phyloP scores from a whole-genome alignment of 2,113 vertebrate genomes.

The Romanogobio albipinnatus region DNA sequence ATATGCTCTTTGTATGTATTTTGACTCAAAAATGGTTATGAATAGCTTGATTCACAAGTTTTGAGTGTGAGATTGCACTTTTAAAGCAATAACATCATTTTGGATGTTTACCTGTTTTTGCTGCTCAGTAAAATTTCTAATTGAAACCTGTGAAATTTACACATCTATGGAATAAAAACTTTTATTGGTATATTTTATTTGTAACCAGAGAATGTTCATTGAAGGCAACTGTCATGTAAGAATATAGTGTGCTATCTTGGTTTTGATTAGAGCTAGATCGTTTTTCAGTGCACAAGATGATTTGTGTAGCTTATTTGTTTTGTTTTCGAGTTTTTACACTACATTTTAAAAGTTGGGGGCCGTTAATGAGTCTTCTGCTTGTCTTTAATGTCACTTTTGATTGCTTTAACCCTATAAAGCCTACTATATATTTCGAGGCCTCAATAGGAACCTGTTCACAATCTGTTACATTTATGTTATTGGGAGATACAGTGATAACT shows the following conservation, averaged over 20 bases:
- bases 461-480: too few species aligned
- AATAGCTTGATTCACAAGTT: constrained; percentile 5
- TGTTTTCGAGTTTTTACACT: too few species aligned
- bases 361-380: too few species aligned
- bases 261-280: background rate
- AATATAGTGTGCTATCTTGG: constrained; percentile 1
- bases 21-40: constrained; percentile 8
- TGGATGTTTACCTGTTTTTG: constrained; percentile 45
- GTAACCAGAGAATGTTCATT: constrained; percentile 25
- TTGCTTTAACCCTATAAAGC: too few species aligned
- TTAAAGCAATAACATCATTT: constrained; percentile 39
- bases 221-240: constrained; percentile 16
- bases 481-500: too few species aligned
- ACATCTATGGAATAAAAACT: background rate
- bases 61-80: constrained; percentile 14
- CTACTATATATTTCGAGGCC: too few species aligned
- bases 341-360: too few species aligned
- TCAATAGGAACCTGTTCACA: too few species aligned
- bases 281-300: background rate
- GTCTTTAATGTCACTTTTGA: too few species aligned
- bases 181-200: constrained; percentile 28
- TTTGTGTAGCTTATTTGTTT: background rate
- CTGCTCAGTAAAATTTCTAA: constrained; percentile 35
- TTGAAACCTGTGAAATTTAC: constrained; percentile 29
- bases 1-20: constrained; percentile 23